A percentile compares a stretch with the other conserved stretches of the same genome.
Conservation (phyloP, 1,140 invertebrate genomes). For the Periplaneta americana region DNA sequence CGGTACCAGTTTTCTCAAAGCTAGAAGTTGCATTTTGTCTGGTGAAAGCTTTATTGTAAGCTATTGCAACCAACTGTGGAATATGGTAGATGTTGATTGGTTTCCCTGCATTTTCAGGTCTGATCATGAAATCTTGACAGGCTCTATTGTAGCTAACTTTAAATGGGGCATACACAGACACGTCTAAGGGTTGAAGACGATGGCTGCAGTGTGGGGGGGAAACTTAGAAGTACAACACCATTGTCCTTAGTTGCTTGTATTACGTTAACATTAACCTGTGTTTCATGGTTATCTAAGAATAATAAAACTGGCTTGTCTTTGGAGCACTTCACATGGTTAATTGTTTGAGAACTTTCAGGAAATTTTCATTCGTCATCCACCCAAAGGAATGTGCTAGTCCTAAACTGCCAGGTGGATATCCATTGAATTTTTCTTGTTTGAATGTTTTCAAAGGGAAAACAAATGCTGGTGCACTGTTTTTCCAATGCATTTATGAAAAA, state of each 20-base stretch:
- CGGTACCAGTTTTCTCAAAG: slow-evolving; percentile 28
- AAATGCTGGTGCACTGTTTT: neutral
- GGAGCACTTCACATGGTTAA: slow-evolving; percentile 5
- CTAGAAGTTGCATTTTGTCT: slow-evolving; percentile 28
- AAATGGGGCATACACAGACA: slow-evolving; percentile 2
- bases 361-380: neutral
- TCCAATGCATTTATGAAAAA: neutral
- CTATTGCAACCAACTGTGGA: slow-evolving; percentile 23
- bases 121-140: slow-evolving; percentile 22
- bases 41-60: slow-evolving; percentile 27
- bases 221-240: slow-evolving; percentile 31
- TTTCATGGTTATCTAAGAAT: neutral
- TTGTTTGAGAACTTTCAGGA: neutral
- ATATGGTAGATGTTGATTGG: slow-evolving; percentile 32
- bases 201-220: slow-evolving; percentile 31
- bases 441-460: neutral
- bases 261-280: neutral
- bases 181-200: slow-evolving; percentile 14
- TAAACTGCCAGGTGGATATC: neutral
- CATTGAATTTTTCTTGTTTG: slow-evolving; percentile 3
- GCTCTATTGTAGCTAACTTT: neutral
- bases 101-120: slow-evolving; percentile 27
- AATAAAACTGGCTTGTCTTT: neutral
- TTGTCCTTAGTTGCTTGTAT: slow-evolving; percentile 24
- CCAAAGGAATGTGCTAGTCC: neutral